These are phyloP conservation scores for Archips crataeganus DNA, from an alignment of 2,888 invertebrate genomes.

Conservation along the genomic window DNA sequence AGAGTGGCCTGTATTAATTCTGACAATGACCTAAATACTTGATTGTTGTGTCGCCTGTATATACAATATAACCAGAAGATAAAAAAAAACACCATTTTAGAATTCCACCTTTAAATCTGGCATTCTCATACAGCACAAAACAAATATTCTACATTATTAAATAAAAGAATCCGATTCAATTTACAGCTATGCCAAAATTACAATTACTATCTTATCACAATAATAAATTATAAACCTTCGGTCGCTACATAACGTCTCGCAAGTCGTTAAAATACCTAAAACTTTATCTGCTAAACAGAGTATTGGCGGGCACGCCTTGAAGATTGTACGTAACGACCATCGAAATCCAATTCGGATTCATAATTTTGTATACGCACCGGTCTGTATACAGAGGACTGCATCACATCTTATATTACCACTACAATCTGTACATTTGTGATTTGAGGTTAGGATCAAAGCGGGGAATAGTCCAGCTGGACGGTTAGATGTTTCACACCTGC, in stretches of 20 bases:
- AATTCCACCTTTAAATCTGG: neutral
- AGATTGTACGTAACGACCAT: slow-evolving; percentile 17
- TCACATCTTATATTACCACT: neutral
- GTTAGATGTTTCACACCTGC: slow-evolving; percentile 96
- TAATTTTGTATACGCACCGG: slow-evolving; percentile 25
- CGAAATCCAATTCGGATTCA: slow-evolving; percentile 16
- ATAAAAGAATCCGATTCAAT: slow-evolving; percentile 11
- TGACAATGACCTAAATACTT: neutral
- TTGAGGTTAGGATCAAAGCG: slow-evolving; percentile 73
- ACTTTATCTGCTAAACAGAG: slow-evolving; percentile 3
- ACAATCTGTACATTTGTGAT: slow-evolving; percentile 59
- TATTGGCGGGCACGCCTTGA: neutral
- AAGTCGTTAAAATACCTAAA: neutral
- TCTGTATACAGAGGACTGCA: slow-evolving; percentile 25
- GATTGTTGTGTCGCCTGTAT: neutral
- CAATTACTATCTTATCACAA: slow-evolving; percentile 37
- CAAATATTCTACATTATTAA: neutral
- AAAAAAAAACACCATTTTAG: neutral
- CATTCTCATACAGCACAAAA: neutral
- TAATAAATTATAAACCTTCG: slow-evolving; percentile 28
- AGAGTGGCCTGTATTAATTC: no score
- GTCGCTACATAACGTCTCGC: slow-evolving; percentile 11
- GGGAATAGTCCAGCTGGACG: slow-evolving; percentile 96
- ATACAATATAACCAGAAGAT: neutral
- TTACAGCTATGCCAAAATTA: slow-evolving; percentile 25